Base-by-base conservation (phyloP, 1,140 invertebrate genomes). In the Drosophila virilis region DNA sequence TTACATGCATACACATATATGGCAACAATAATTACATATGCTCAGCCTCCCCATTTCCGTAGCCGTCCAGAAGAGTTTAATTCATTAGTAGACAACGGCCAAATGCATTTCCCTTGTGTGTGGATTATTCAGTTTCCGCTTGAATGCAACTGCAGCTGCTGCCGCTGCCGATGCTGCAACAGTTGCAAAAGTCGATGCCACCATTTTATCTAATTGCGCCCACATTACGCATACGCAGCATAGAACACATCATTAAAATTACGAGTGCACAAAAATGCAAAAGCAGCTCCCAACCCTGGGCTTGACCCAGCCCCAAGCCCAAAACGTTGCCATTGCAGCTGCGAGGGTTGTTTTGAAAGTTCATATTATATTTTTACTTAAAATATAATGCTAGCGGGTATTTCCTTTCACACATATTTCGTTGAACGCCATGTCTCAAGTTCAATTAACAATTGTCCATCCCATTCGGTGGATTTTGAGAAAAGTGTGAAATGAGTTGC, bases 61-160 rank as follows among this genome's bases (percentile, higher is more conserved):
- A 52, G 37, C 67, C 78, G 80, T 73, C 80, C 79, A 86, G 81
- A 80, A 83, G 79, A 86, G 88, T 86, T 85, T 86, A 86, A 86
- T 86, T 86, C 84, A 86, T 86, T 86, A 86, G 83, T 88, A 82
- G 83, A 86, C 83, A 86, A 80, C 83, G 81, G 86, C 73, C 84
- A 80, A 79, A 80, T 86, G 83, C 83, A 86, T 88, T 84, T 84
- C 77, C 81, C 77, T 80, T 84, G 59, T 79, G 67, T 67, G 79
- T 82, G 83, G 83, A 86, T 86, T 86, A 86, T 86, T 78, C 82
- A 86, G 83, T 86, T 85, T 86, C 82, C 82, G 82, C 82, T 88
- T 86, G 64, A 82, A 81, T 86, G 82, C 76, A 82, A 82, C 76
- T 86, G 83, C 74, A 70, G 60, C 58, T 80, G 45, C 79, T 66